Conservation (phyloP, 2,888 invertebrate species). For the Thelaira solivaga region DNA sequence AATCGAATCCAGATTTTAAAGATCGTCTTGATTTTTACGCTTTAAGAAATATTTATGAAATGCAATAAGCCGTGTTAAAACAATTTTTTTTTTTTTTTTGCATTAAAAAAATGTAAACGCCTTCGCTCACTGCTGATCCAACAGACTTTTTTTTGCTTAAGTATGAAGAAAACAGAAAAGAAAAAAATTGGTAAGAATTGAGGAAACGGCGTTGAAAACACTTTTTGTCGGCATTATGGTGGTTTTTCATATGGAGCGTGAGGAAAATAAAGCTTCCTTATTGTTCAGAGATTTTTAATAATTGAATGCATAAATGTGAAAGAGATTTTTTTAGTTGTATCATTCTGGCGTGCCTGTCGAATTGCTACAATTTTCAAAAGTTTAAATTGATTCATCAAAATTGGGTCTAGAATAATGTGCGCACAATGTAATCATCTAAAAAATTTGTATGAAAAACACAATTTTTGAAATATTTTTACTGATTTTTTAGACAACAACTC, state of each 20-base stretch:
- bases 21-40: conserved; percentile 31
- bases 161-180: conserved; percentile 4
- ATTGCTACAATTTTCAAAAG: no score
- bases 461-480: no score
- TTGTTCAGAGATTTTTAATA: not conserved
- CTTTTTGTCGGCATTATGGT: conserved; percentile 70
- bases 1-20: conserved; percentile 73
- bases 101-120: conserved; percentile 66
- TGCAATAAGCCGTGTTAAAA: conserved; percentile 39
- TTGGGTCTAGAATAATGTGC: no score
- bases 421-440: no score
- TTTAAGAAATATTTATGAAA: conserved; percentile 26
- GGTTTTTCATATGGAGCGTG: conserved; percentile 20
- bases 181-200: conserved; percentile 35
- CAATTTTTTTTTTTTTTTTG: conserved; percentile 60
- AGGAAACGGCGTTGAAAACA: conserved; percentile 73
- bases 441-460: no score
- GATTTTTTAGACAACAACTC: no score
- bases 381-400: no score
- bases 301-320: not conserved
- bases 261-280: conserved; percentile 50
- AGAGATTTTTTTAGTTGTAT: not conserved
- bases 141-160: not conserved
- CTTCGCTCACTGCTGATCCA: conserved; percentile 66
- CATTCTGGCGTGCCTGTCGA: not conserved